Conservation (phyloP, 2,888 invertebrate species). For the Dynastes grantii region DNA sequence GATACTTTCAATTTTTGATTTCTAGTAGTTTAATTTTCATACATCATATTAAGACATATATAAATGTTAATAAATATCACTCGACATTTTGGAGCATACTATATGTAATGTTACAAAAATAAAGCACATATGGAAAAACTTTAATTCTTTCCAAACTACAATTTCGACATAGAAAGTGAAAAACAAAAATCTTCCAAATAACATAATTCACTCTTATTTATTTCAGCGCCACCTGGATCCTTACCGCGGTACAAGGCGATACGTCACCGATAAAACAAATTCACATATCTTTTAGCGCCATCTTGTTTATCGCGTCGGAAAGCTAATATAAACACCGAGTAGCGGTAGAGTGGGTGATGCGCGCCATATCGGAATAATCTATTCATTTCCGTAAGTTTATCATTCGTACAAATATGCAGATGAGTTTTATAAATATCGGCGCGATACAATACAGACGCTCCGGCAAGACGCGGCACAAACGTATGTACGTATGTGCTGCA, state of each 20-base stretch:
- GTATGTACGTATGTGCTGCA: neutral
- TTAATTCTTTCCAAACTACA: neutral
- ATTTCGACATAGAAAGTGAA: neutral
- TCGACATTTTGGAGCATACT: too few species aligned
- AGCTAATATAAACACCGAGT: conserved; percentile 9
- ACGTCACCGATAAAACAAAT: conserved; percentile 21
- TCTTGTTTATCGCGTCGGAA: conserved; percentile 21
- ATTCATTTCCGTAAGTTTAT: conserved; percentile 32
- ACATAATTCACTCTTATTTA: conserved; percentile 11
- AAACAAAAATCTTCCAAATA: conserved; percentile 10
- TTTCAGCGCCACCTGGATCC: conserved; percentile 16
- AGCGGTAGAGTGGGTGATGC: conserved; percentile 3
- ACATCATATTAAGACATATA: too few species aligned
- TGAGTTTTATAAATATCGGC: conserved; percentile 20
- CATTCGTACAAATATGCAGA: conserved; percentile 33
- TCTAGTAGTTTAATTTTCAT: too few species aligned
- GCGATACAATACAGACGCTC: conserved; percentile 11
- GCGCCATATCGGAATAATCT: conserved; percentile 16
- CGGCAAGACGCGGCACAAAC: neutral
- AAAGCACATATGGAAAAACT: too few species aligned
- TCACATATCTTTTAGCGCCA: conserved; percentile 28
- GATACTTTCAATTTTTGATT: too few species aligned
- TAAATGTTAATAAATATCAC: too few species aligned
- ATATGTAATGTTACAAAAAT: too few species aligned
- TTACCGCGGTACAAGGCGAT: conserved; percentile 6